Evolutionary conservation across 2,797 vertebrate species (phyloP).

Genomic region (Bucorvus abyssinicus): DNA sequence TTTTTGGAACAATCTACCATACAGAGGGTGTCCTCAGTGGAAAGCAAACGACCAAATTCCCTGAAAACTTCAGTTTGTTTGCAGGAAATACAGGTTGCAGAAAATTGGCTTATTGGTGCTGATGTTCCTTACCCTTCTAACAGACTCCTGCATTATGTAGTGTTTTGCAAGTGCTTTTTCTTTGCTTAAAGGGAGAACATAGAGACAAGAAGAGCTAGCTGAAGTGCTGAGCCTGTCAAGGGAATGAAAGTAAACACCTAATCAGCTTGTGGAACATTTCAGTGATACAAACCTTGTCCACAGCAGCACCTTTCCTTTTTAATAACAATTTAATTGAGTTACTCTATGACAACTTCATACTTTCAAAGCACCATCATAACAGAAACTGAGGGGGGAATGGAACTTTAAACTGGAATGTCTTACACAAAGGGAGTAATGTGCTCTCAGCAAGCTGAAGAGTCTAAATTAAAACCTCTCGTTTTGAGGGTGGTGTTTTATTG

Average conservation of each 20-base stretch:
- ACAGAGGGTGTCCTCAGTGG: neutral
- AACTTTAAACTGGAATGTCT: neutral
- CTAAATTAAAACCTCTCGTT: conserved; percentile 16
- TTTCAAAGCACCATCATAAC: neutral
- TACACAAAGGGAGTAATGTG: neutral
- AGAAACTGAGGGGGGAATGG: neutral
- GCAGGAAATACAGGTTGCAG: neutral
- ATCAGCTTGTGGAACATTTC: neutral
- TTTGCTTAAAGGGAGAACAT: neutral
- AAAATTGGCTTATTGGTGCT: neutral
- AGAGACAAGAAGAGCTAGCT: neutral
- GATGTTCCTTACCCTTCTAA: neutral
- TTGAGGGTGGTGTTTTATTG: neutral
- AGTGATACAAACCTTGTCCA: neutral
- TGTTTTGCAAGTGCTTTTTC: neutral
- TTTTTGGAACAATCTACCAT: neutral
- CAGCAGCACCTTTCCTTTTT: neutral
- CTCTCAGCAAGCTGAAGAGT: neutral
- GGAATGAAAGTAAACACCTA: neutral
- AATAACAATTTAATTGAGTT: neutral
- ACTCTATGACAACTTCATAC: neutral
- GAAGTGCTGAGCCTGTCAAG: neutral
- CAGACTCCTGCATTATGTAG: neutral
- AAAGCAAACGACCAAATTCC: neutral
- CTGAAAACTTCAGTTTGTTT: neutral